Percentiles rank a stretch among this genome's conserved stretches.
phyloP scores from a whole-genome alignment of 2,888 invertebrate genomes.

The Catocala nupta region DNA sequence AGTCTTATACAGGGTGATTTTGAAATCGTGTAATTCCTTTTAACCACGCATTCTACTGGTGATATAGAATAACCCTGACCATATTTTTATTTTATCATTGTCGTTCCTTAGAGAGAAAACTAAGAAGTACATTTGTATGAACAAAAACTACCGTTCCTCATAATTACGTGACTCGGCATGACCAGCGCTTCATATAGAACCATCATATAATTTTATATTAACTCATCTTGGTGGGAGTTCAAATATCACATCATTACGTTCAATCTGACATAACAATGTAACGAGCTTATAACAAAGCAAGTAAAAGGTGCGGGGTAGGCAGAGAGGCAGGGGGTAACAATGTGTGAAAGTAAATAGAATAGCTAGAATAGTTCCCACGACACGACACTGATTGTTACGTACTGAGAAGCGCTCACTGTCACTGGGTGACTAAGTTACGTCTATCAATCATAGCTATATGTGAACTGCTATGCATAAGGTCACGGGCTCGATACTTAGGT shows the following conservation, averaged over 20 bases:
- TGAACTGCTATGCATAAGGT: too few relatives aligned
- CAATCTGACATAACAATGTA: constrained; percentile 21
- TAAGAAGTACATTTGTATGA: too few relatives aligned
- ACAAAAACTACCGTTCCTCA: too few relatives aligned
- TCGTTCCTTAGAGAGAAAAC: too few relatives aligned
- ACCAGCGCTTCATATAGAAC: not conserved
- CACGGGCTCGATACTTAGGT: too few relatives aligned
- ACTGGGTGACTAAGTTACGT: constrained; percentile 27
- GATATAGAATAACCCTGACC: too few relatives aligned
- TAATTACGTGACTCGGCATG: not conserved
- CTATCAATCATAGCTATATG: too few relatives aligned
- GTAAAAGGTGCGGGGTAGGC: constrained; percentile 11
- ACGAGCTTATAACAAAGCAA: constrained; percentile 25
- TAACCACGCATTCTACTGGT: too few relatives aligned
- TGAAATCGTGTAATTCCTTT: too few relatives aligned
- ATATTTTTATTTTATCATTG: too few relatives aligned
- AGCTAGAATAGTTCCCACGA: constrained; percentile 25
- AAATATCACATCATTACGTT: constrained; percentile 9
- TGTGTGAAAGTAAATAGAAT: constrained; percentile 32
- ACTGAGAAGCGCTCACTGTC: constrained; percentile 31
- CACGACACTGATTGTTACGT: not conserved
- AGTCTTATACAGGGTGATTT: too few relatives aligned
- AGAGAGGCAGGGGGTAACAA: constrained; percentile 11
- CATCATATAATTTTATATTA: not conserved
- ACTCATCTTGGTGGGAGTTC: constrained; percentile 8